Conservation (phyloP, 2,113 vertebrate species). For the Anthoscopus minutus region DNA sequence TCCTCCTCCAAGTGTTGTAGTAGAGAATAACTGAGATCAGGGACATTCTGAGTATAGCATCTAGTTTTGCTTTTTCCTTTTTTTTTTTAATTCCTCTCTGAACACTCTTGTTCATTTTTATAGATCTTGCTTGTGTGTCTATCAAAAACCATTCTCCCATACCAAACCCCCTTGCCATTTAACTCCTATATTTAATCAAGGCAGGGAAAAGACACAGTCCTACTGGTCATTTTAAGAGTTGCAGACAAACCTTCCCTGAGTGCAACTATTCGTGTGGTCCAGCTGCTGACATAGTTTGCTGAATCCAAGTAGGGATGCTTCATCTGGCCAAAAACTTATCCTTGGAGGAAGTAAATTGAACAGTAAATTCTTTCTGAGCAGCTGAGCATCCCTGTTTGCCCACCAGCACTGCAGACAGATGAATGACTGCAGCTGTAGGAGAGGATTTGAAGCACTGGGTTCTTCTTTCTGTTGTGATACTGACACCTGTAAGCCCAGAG, state of each 20-base stretch:
- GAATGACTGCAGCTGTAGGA: neutral
- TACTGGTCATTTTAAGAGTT: neutral
- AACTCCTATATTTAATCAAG: neutral
- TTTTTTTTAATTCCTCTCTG: neutral
- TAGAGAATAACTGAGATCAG: neutral
- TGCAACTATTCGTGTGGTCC: neutral
- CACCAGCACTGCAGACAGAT: neutral
- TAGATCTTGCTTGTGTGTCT: neutral
- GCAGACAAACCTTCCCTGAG: neutral
- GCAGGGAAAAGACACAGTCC: neutral
- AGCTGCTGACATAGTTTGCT: neutral
- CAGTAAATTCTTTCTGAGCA: neutral
- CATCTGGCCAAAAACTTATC: neutral
- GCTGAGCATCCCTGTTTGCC: neutral
- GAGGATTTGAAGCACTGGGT: neutral
- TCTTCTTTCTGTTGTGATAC: neutral
- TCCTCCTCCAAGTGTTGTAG: neutral
- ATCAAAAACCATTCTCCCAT: neutral
- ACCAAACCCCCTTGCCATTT: neutral
- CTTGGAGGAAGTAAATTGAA: neutral
- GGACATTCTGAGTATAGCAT: neutral
- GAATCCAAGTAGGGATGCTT: neutral
- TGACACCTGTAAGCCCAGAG: neutral
- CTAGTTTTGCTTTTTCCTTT: neutral
- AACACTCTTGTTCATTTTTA: neutral